phyloP scores from a whole-genome alignment of 2,797 vertebrate genomes.

The Astyanax mexicanus region DNA sequence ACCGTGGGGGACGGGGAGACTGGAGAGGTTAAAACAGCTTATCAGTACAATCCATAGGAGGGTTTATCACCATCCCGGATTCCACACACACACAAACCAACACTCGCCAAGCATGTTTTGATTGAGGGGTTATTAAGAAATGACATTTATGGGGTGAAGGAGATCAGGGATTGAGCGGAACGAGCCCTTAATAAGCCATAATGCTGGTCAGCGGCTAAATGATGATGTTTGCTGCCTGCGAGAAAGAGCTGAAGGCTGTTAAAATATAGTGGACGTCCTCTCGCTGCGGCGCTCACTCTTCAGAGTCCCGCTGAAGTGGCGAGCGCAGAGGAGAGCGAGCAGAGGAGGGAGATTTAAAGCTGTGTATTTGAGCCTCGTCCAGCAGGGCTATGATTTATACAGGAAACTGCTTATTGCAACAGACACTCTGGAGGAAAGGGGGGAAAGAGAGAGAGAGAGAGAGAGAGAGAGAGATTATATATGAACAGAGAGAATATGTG shows the following conservation, averaged over 20 bases:
- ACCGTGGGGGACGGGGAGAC: slow-evolving; percentile 7
- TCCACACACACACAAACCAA: slow-evolving; percentile 4
- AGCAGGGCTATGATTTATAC: slow-evolving; percentile 64
- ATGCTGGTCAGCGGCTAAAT: slow-evolving; percentile 19
- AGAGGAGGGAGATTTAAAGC: slow-evolving; percentile 61
- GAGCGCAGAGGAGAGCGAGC: slow-evolving; percentile 13
- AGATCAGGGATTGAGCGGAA: neutral
- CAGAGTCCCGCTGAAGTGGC: slow-evolving; percentile 24
- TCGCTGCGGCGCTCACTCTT: neutral
- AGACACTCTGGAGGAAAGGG: slow-evolving; percentile 37
- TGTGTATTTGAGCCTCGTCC: slow-evolving; percentile 47
- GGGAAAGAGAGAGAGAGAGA: slow-evolving; percentile 24
- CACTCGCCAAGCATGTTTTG: slow-evolving; percentile 5
- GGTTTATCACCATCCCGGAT: neutral
- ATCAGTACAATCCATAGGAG: slow-evolving; percentile 29
- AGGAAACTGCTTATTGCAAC: slow-evolving; percentile 64
- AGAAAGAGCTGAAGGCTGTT: neutral
- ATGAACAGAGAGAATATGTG: slow-evolving; percentile 18
- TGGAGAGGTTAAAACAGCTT: neutral
- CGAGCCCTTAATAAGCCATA: slow-evolving; percentile 6
- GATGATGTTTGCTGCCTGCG: neutral
- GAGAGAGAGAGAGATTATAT: slow-evolving; percentile 10
- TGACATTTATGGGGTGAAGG: slow-evolving; percentile 17
- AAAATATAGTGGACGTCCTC: slow-evolving; percentile 20
- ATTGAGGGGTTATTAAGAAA: neutral